These are phyloP conservation scores for Neria commutata DNA, from an alignment of 2,888 invertebrate genomes.

Conservation along the genomic window DNA sequence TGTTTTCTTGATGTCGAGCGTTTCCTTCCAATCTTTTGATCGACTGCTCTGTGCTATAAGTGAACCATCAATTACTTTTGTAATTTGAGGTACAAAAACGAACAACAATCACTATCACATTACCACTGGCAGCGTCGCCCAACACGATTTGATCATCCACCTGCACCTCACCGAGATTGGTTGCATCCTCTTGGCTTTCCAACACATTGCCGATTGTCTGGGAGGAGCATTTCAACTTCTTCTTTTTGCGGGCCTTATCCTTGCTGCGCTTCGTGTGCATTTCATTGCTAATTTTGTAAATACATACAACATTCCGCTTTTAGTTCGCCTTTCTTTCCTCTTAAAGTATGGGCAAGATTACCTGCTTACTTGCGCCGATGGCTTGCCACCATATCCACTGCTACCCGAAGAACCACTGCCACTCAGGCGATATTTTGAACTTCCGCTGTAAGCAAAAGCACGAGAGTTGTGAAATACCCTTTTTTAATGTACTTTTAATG, in stretches of 20 bases:
- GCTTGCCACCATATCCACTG: conserved; percentile 79
- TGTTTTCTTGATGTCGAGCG: conserved; percentile 38
- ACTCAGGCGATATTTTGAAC: conserved; percentile 77
- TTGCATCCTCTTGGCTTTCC: conserved; percentile 38
- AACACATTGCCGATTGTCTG: conserved; percentile 28
- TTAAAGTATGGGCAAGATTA: no score
- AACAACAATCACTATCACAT: background rate
- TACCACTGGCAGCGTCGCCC: conserved; percentile 37
- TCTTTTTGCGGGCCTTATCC: conserved; percentile 58
- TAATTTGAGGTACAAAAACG: background rate
- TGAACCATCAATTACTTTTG: conserved; percentile 5
- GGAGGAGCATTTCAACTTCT: conserved; percentile 47
- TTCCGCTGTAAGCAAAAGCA: conserved; percentile 66
- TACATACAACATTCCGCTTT: background rate
- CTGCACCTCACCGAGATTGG: conserved; percentile 30
- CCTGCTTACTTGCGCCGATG: conserved; percentile 67
- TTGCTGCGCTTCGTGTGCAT: conserved; percentile 53
- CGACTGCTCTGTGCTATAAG: conserved; percentile 35
- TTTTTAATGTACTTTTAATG: no score
- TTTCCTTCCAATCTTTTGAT: conserved; percentile 42
- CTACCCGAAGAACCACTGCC: conserved; percentile 81
- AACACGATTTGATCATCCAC: conserved; percentile 31
- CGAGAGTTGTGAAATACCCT: no score
- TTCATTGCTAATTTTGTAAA: conserved; percentile 38
- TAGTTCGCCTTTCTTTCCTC: no score